Evolutionary conservation across 2,797 vertebrate genomes (phyloP).

Genomic region (Sciurus vulgaris): DNA sequence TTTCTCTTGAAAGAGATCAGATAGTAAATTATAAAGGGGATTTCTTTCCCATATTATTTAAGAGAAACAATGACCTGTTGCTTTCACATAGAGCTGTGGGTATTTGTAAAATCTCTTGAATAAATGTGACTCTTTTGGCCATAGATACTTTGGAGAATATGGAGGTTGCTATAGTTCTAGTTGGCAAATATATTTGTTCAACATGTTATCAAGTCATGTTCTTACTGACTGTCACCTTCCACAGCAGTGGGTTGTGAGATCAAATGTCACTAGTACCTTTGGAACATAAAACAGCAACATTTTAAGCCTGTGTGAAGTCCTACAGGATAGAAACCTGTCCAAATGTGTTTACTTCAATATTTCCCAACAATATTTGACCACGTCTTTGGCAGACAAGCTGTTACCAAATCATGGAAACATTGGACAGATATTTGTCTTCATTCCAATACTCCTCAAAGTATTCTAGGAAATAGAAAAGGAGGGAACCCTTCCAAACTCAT

Average conservation of each 20-base stretch:
- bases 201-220: not conserved
- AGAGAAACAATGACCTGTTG: constrained; percentile 8
- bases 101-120: constrained; percentile 50
- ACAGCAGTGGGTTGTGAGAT: not conserved
- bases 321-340: not conserved
- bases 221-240: not conserved
- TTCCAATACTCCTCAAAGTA: too few relatives aligned
- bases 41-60: constrained; percentile 26
- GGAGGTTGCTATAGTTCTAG: not conserved
- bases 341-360: not conserved
- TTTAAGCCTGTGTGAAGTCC: constrained; percentile 4
- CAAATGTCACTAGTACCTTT: not conserved
- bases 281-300: not conserved
- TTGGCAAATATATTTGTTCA: not conserved
- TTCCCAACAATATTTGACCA: not conserved
- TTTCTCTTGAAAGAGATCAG: constrained; percentile 42
- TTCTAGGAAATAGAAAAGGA: too few relatives aligned
- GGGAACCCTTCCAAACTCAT: too few relatives aligned
- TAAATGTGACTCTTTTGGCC: constrained; percentile 2
- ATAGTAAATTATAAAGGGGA: not conserved
- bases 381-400: not conserved
- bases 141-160: not conserved
- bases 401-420: not conserved
- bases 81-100: not conserved
- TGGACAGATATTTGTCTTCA: constrained; percentile 23